Evolutionary conservation across 2,797 vertebrate genomes (phyloP), one percentile per base, ranked within the genome.

Genomic region (Lycodopsis pacificus): DNA sequence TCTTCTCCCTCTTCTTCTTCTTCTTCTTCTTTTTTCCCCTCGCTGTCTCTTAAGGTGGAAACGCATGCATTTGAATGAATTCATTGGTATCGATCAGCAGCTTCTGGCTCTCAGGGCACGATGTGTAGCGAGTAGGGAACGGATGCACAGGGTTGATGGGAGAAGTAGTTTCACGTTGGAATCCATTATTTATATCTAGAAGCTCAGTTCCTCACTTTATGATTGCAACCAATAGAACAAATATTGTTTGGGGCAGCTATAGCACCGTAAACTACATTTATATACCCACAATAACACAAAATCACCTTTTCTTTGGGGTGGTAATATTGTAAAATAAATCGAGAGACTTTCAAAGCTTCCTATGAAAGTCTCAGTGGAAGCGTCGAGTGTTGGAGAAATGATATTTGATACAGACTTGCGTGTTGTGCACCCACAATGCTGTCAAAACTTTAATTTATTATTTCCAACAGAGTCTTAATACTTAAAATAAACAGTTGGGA

Each of bases 11-110:
- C 65, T 71, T 22, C 27, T 0, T 27, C 32, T 22, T 67, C 54
- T n/a, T 57, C 69, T 73, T 59, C n/a, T 62, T 44, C 27, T 49
- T 22, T 70, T 76, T 74, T 25, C 25, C 44, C 66, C 11, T 38
- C 32, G 8, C 32, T 8, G 8, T 34, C 53, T 68, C 54, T 76
- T 22, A 63, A 61, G 51, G 73, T 76, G 63, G 70, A 80, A 86
- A 68, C 53, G 25, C 30, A 4, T 53, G 42, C 49, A 66, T 64
- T 82, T 62, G 44, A 59, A 58, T 57, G n/a, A 73, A 30, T 19
- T 54, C 40, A 58, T 74, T 68, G 2, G 19, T 58, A 72, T 64
- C 36, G 71, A 83, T 81, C 32, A 36, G 61, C 54, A 27, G 40
- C 36, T 10, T 46, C 13, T 42, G 57, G 42, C 51, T 38, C 7